Evolutionary conservation across 2,113 vertebrate genomes (phyloP).

Genomic region (Lycocorax pyrrhopterus): DNA sequence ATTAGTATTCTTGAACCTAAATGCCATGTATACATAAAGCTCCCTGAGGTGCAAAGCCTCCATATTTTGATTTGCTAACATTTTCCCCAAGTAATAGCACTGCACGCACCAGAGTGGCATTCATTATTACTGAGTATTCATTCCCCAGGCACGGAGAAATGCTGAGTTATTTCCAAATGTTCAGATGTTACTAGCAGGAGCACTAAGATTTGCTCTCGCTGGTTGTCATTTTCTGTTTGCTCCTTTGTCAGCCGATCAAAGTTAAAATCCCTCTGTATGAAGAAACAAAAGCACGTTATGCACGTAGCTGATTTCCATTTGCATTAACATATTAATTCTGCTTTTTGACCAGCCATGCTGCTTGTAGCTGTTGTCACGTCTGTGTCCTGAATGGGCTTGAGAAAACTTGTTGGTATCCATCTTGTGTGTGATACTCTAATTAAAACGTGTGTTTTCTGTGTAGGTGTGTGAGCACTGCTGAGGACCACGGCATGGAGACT

Average conservation of each 20-base stretch:
- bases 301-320: neutral
- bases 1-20: slow-evolving; percentile 24
- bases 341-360: neutral
- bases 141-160: neutral
- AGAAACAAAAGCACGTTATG: neutral
- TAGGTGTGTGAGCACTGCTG: slow-evolving; percentile 82
- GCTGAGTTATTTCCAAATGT: slow-evolving; percentile 1
- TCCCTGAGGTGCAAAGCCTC: slow-evolving; percentile 4
- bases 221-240: slow-evolving; percentile 18
- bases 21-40: neutral
- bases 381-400: neutral
- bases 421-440: neutral
- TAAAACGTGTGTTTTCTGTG: neutral
- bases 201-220: neutral
- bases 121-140: slow-evolving; percentile 16
- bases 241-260: neutral
- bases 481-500: slow-evolving; percentile 46
- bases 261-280: slow-evolving; percentile 4
- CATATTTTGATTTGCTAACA: neutral
- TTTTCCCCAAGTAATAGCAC: neutral
- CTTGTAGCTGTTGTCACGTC: neutral
- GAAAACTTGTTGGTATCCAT: neutral
- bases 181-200: neutral
- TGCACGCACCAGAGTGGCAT: neutral
- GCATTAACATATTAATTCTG: neutral